Conservation (phyloP, 2,888 invertebrate species). For the Dascillus cervinus region DNA sequence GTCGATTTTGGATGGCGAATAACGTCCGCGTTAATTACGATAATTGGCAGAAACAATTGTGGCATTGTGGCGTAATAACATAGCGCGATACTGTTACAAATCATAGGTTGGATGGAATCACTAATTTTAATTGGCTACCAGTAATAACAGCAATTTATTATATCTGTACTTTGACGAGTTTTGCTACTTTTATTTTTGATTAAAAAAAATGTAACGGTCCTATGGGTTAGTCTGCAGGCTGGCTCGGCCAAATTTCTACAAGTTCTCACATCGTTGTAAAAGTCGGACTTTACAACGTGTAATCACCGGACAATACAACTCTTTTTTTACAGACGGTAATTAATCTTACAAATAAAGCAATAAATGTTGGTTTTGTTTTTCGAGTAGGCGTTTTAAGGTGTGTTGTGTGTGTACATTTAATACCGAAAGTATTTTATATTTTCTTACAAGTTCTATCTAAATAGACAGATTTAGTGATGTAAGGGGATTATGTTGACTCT, state of each 20-base stretch:
- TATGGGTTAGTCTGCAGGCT: too few species aligned
- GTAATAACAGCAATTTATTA: slow-evolving; percentile 7
- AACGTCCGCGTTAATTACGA: too few species aligned
- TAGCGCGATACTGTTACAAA: neutral
- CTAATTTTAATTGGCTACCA: neutral
- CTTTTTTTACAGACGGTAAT: neutral
- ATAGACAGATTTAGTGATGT: neutral
- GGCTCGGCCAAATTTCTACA: too few species aligned
- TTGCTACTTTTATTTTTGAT: slow-evolving; percentile 9
- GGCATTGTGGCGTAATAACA: too few species aligned
- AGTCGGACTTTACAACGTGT: too few species aligned
- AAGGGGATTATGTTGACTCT: neutral
- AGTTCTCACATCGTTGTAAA: too few species aligned
- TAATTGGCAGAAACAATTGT: too few species aligned
- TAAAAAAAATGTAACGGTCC: slow-evolving; percentile 7
- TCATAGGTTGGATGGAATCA: neutral
- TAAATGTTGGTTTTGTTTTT: neutral
- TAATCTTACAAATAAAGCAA: neutral
- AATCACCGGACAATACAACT: too few species aligned
- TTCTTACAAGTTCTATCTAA: neutral
- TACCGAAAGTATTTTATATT: neutral
- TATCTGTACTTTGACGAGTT: slow-evolving; percentile 7
- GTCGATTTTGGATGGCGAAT: too few species aligned
- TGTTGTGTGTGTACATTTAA: neutral
- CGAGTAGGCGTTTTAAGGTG: neutral